These are phyloP conservation scores for Etheostoma nigrum DNA, from an alignment of 2,797 vertebrate species.

Conservation along the genomic window DNA sequence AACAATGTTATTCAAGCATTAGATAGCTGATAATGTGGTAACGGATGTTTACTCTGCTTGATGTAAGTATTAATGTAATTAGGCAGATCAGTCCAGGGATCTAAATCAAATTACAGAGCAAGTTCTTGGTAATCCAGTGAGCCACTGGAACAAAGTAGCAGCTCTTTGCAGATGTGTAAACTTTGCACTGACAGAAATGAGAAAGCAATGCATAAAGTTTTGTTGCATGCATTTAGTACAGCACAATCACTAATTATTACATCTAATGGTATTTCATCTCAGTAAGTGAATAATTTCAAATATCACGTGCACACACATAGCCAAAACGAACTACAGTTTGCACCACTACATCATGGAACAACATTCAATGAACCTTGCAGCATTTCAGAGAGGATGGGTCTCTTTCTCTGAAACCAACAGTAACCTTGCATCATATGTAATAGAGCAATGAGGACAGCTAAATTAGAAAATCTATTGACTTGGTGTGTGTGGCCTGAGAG, in stretches of 20 bases:
- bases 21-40: slow-evolving; percentile 39
- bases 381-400: slow-evolving; percentile 40
- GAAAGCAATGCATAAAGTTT: background rate
- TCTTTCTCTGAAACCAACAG: slow-evolving; percentile 47
- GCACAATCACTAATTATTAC: background rate
- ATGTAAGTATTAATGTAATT: slow-evolving; percentile 64
- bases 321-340: slow-evolving; percentile 1
- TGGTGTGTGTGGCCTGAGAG: slow-evolving; percentile 60
- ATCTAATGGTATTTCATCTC: slow-evolving; percentile 1
- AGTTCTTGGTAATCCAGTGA: slow-evolving; percentile 51
- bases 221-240: background rate
- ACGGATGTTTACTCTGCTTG: slow-evolving; percentile 49
- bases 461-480: slow-evolving; percentile 76
- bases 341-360: slow-evolving; percentile 11
- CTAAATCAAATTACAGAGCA: slow-evolving; percentile 73
- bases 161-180: slow-evolving; percentile 19
- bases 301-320: background rate
- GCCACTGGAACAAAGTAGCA: slow-evolving; percentile 30
- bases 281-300: background rate
- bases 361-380: slow-evolving; percentile 32
- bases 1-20: slow-evolving; percentile 29
- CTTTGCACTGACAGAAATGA: background rate
- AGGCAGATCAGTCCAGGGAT: slow-evolving; percentile 52
- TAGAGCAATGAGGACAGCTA: slow-evolving; percentile 65
- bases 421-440: slow-evolving; percentile 68